Evolutionary conservation across 2,888 invertebrate genomes (phyloP).

Genomic region (Phortica okadai): DNA sequence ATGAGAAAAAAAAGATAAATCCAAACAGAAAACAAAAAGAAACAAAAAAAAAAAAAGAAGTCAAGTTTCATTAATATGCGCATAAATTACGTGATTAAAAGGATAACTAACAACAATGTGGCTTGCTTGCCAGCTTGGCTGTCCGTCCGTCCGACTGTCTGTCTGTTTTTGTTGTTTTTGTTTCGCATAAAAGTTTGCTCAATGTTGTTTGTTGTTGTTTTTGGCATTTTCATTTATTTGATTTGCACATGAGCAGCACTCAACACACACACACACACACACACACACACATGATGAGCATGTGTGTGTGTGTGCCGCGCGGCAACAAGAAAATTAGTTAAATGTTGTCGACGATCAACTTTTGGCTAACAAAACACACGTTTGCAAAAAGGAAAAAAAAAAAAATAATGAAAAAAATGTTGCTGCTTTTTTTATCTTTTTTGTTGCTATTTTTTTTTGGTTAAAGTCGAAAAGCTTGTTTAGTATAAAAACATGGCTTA

Average conservation of each 20-base stretch:
- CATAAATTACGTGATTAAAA: slow-evolving; percentile 52
- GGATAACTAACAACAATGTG: slow-evolving; percentile 31
- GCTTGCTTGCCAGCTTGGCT: slow-evolving; percentile 3
- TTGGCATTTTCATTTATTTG: slow-evolving; percentile 15
- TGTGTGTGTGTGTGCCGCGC: no score
- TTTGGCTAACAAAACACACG: no score
- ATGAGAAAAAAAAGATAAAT: neutral
- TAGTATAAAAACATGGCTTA: no score
- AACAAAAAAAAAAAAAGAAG: slow-evolving; percentile 8
- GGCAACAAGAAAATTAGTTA: no score
- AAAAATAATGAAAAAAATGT: no score
- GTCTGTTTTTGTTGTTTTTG: slow-evolving; percentile 33
- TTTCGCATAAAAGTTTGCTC: slow-evolving; percentile 45
- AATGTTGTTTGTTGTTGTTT: slow-evolving; percentile 8
- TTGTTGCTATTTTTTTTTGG: no score
- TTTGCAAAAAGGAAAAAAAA: no score
- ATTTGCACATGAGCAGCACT: slow-evolving; percentile 10
- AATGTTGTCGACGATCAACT: no score
- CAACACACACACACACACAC: slow-evolving; percentile 2
- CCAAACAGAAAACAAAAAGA: neutral
- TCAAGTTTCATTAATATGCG: slow-evolving; percentile 43
- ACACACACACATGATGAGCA: neutral
- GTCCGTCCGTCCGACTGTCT: slow-evolving; percentile 20
- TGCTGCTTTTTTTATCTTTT: no score
- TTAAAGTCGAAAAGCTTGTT: no score